Evolutionary conservation across 2,797 vertebrate genomes (phyloP).

Genomic region (Dermochelys coriacea): DNA sequence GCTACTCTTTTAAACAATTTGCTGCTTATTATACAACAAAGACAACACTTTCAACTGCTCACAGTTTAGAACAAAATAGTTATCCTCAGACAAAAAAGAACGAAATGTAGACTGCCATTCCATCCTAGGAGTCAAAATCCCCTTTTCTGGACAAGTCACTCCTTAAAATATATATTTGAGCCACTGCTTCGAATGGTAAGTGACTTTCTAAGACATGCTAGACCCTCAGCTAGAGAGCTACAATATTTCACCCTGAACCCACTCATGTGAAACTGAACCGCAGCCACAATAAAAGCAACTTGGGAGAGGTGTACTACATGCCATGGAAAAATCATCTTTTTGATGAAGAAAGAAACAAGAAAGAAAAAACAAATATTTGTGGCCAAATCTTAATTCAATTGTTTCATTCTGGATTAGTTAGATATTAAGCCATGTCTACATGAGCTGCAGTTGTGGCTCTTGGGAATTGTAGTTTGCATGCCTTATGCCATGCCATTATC

Average conservation of each 20-base stretch:
- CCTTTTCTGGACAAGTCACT: not conserved
- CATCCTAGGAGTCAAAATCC: not conserved
- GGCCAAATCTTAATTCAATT: not conserved
- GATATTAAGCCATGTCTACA: not conserved
- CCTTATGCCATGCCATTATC: not conserved
- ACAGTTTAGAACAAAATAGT: not conserved
- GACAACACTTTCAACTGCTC: not conserved
- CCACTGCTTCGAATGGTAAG: not conserved
- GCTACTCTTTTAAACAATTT: not conserved
- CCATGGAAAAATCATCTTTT: not conserved
- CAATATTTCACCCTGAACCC: not conserved
- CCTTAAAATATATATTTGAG: not conserved
- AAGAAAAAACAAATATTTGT: not conserved
- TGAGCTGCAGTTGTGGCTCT: not conserved
- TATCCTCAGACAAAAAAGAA: not conserved
- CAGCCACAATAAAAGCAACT: not conserved
- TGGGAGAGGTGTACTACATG: not conserved
- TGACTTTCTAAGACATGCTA: not conserved
- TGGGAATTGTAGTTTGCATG: not conserved
- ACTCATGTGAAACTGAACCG: not conserved
- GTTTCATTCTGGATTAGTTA: not conserved
- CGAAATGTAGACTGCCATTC: not conserved
- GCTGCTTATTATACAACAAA: not conserved
- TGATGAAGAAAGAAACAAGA: not conserved
- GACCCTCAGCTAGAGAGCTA: not conserved